A percentile compares a stretch with the other conserved stretches of the same genome.
phyloP scores from a whole-genome alignment of 1,140 invertebrate genomes.

The Hyposmocoma kahamanoa region DNA sequence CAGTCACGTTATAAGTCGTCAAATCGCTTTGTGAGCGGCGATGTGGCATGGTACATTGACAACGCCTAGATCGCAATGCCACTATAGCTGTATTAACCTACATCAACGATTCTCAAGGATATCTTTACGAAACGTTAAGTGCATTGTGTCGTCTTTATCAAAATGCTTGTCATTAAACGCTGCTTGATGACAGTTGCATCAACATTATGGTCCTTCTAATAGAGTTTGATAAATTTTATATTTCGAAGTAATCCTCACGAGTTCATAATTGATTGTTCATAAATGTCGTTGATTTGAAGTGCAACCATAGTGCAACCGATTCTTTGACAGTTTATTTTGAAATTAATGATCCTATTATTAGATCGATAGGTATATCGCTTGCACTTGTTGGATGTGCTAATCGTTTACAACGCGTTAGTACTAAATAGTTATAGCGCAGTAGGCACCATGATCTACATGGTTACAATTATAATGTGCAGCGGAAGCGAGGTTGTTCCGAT shows the following conservation, averaged over 20 bases:
- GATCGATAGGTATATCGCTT: too few species aligned
- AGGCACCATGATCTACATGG: neutral
- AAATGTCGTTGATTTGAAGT: too few species aligned
- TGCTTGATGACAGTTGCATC: too few species aligned
- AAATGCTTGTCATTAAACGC: constrained; percentile 10
- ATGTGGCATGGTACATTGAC: constrained; percentile 8
- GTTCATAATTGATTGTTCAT: too few species aligned
- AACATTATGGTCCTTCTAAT: too few species aligned
- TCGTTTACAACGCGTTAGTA: too few species aligned
- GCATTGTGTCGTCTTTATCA: constrained; percentile 5
- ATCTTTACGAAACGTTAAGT: neutral
- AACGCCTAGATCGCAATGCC: constrained; percentile 2
- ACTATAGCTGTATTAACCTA: constrained; percentile 4
- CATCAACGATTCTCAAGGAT: neutral
- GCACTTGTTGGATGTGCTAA: too few species aligned
- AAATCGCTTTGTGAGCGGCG: constrained; percentile 23
- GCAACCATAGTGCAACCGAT: too few species aligned
- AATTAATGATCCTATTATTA: too few species aligned
- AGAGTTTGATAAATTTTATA: too few species aligned
- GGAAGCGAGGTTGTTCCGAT: constrained; percentile 45
- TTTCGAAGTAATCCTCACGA: too few species aligned
- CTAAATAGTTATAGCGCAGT: neutral
- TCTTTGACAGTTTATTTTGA: too few species aligned
- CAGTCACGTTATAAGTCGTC: constrained; percentile 32
- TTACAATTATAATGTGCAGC: constrained; percentile 11